Conservation (phyloP, 2,888 invertebrate genomes). For the Drosophila antonietae region DNA sequence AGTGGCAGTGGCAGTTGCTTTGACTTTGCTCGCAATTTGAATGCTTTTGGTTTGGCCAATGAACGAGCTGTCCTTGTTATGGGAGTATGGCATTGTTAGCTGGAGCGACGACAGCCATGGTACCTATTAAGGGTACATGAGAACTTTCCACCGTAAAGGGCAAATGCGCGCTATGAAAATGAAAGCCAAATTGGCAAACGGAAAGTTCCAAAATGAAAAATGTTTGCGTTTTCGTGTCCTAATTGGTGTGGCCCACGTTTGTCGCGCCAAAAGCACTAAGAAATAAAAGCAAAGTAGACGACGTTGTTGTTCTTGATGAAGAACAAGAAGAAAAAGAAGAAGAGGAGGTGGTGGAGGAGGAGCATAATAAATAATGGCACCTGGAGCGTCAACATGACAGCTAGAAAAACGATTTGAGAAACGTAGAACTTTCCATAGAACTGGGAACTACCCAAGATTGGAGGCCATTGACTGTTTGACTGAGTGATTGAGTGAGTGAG, state of each 20-base stretch:
- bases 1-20: constrained; percentile 7
- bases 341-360: neutral
- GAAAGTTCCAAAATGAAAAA: constrained; percentile 66
- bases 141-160: constrained; percentile 54
- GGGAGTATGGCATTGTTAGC: constrained; percentile 51
- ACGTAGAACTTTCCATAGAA: constrained; percentile 29
- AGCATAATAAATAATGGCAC: constrained; percentile 73
- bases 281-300: neutral
- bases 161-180: constrained; percentile 60
- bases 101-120: constrained; percentile 16
- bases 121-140: constrained; percentile 59
- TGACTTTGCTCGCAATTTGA: constrained; percentile 62
- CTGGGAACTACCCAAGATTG: constrained; percentile 35
- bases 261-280: constrained; percentile 51
- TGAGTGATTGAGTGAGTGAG: neutral
- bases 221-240: constrained; percentile 66
- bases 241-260: constrained; percentile 73
- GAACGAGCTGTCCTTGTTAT: constrained; percentile 51
- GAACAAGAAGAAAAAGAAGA: neutral
- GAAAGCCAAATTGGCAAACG: constrained; percentile 74
- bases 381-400: constrained; percentile 60
- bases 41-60: constrained; percentile 34
- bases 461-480: constrained; percentile 71
- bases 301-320: neutral
- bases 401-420: constrained; percentile 23